Evolutionary conservation across 1,140 invertebrate genomes (phyloP).

Genomic region (Aphidius gifuensis): DNA sequence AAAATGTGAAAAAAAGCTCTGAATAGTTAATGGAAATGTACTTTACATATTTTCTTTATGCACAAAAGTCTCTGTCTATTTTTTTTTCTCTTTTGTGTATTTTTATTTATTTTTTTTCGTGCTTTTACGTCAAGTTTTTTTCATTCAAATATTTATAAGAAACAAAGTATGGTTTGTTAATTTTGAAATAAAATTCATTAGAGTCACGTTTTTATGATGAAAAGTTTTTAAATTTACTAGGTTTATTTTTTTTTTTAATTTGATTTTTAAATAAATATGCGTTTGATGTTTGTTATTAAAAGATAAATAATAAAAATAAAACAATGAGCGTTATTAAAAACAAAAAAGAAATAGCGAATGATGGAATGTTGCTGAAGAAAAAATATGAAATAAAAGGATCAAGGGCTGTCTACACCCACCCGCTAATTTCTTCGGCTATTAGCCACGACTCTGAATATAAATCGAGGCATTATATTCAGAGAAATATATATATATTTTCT

Average conservation of each 20-base stretch:
- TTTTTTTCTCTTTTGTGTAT: too few relatives aligned
- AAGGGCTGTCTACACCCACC: conserved; percentile 33
- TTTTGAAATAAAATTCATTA: conserved; percentile 9
- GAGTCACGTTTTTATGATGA: neutral
- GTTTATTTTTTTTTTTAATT: neutral
- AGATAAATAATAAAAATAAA: too few relatives aligned
- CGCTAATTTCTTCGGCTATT: conserved; percentile 39
- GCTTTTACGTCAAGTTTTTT: neutral
- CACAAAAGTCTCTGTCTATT: too few relatives aligned
- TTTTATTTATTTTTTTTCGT: too few relatives aligned
- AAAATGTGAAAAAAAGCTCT: too few relatives aligned
- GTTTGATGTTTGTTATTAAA: conserved; percentile 6
- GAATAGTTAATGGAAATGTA: too few relatives aligned
- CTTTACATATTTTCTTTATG: too few relatives aligned
- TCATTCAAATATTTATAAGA: neutral
- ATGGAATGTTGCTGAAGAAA: conserved; percentile 6
- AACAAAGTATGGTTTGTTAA: conserved; percentile 2
- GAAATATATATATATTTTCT: neutral
- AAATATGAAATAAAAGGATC: conserved; percentile 18
- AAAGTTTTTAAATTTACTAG: neutral
- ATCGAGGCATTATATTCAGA: conserved; percentile 34
- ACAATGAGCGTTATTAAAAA: conserved; percentile 12
- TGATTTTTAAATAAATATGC: neutral
- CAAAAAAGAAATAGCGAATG: neutral
- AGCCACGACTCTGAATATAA: conserved; percentile 38